Evolutionary conservation across 2,888 invertebrate species (phyloP).

Genomic region (Acleris emargana): DNA sequence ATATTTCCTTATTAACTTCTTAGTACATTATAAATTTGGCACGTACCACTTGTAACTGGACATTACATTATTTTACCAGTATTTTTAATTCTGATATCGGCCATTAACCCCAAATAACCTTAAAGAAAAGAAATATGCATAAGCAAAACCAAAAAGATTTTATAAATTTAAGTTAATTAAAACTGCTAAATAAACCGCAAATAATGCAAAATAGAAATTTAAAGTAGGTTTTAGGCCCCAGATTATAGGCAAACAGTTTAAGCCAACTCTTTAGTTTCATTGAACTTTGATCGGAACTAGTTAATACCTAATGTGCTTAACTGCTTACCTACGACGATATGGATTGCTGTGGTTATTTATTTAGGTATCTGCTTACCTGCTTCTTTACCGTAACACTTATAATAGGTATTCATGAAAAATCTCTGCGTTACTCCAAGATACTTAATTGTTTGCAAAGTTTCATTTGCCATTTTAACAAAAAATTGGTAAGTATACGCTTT

Average conservation of each 20-base stretch:
- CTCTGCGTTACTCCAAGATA: background rate
- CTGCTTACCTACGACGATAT: too few relatives aligned
- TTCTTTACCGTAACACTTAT: too few relatives aligned
- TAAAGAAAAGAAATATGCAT: too few relatives aligned
- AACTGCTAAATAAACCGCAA: slow-evolving; percentile 16
- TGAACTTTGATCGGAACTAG: slow-evolving; percentile 29
- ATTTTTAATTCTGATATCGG: background rate
- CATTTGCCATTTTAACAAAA: background rate
- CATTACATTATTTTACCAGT: background rate
- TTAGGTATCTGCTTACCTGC: too few relatives aligned
- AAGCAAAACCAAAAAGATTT: too few relatives aligned
- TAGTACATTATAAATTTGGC: slow-evolving; percentile 40
- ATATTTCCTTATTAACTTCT: slow-evolving; percentile 57
- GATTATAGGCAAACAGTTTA: slow-evolving; percentile 4
- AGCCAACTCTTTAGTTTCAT: slow-evolving; percentile 22
- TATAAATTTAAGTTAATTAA: slow-evolving; percentile 1
- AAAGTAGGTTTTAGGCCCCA: slow-evolving; percentile 31
- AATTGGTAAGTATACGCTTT: too few relatives aligned
- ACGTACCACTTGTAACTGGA: slow-evolving; percentile 13
- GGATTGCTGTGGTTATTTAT: background rate
- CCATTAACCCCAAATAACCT: background rate
- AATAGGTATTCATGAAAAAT: background rate
- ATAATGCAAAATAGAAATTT: slow-evolving; percentile 26
- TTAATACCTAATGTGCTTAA: slow-evolving; percentile 30
- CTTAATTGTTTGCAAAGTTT: too few relatives aligned